A percentile compares a stretch with the other conserved stretches of the same genome.
phyloP scores from a whole-genome alignment of 2,113 vertebrate species.

The Hyperopisus bebe region DNA sequence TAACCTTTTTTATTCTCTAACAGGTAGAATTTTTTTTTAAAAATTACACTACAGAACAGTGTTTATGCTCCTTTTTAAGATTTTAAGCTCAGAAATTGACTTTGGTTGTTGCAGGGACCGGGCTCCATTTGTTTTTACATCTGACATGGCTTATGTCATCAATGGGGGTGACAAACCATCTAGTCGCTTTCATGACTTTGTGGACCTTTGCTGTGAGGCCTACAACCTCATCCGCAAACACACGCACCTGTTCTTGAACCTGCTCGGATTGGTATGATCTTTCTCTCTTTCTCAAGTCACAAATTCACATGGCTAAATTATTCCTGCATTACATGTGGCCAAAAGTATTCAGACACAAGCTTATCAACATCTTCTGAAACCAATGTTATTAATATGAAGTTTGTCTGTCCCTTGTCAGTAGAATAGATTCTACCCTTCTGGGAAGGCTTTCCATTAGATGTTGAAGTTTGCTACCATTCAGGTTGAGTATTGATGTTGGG shows the following conservation, averaged over 20 bases:
- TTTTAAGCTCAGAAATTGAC: background rate
- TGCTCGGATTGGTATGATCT: constrained; percentile 83
- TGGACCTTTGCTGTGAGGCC: constrained; percentile 94
- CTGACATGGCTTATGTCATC: constrained; percentile 97
- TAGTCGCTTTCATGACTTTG: constrained; percentile 95
- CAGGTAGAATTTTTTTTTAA: background rate
- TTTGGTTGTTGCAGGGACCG: constrained; percentile 70
- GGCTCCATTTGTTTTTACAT: constrained; percentile 94
- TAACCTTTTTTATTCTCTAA: background rate
- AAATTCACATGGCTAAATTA: background rate
- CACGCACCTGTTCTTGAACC: constrained; percentile 92
- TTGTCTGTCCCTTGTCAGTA: background rate
- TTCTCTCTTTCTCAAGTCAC: background rate
- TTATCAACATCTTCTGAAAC: background rate
- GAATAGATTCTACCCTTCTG: background rate
- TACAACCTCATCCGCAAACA: constrained; percentile 98
- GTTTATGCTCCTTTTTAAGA: background rate
- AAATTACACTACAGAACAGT: background rate
- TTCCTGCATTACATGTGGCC: background rate
- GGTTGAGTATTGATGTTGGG: background rate
- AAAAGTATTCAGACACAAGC: background rate
- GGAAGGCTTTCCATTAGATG: background rate
- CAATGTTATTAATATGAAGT: background rate
- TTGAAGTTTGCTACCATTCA: background rate
- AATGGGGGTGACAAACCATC: constrained; percentile 95